Base-by-base conservation (phyloP, 2,888 invertebrate species). In the Drosophila limbata region DNA sequence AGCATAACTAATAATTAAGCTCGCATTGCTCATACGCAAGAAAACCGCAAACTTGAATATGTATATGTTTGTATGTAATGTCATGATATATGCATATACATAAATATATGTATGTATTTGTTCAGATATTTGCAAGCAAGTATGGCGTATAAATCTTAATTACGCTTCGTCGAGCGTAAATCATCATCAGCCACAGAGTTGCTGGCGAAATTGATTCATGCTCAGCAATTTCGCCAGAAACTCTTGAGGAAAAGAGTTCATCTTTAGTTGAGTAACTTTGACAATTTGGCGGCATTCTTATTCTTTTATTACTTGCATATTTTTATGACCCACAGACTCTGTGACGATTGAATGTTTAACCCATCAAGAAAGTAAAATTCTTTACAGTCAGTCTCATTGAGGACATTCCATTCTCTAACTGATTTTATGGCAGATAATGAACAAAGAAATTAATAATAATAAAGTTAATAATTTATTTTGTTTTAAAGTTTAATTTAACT, bases 141-240 rank as follows among this genome's bases (percentile, higher is more conserved):
- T 76, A 57, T 66, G 70, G 47, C 66, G 76, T 77, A 86, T 86
- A 86, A 86, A 86, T 89, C 88, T 86, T 89, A 86, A 86, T 86
- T 89, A 88, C 86, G 85, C 89, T 88, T 60, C 86, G 84, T 70
- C 69, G 77, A 88, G 86, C 86, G 88, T 89, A 86, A 86, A 86
- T 86, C 89, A 89, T 86, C 89, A 86, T 86, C 89, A 88, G 77
- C 53, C 64, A n/a, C 72, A 57, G 53, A 66, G 52, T 42, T 59
- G 42, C 53, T 63, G 53, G 69, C 76, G 44, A 83, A 84, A 87
- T 88, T 82, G 88, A 83, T 83, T 88, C 84, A 72, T 66, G 79
- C 82, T 39, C 39, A 53, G 69, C 56, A 71, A 62, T 62, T 76
- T 81, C 53, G 37, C 52, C 66, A 62, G 62, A 56, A 75, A 72